Evolutionary conservation across 2,888 invertebrate species (phyloP).

Genomic region (Apodemia mormo): DNA sequence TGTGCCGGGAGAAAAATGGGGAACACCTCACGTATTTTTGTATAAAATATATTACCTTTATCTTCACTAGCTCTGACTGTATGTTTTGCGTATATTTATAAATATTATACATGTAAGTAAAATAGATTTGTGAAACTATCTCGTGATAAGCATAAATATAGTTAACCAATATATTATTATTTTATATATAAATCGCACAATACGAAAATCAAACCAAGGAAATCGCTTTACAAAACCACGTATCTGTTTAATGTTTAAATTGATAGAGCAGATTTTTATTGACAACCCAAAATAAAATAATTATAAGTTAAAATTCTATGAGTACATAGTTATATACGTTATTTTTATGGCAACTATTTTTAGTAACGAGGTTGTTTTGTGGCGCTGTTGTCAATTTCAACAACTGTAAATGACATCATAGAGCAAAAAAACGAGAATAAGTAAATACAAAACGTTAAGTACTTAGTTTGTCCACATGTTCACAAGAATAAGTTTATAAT

Average conservation of each 20-base stretch:
- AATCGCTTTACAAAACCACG: slow-evolving; percentile 64
- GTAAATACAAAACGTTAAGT: not conserved
- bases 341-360: slow-evolving; percentile 54
- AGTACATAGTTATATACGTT: slow-evolving; percentile 48
- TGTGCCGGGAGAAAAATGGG: slow-evolving; percentile 15
- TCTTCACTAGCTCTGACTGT: slow-evolving; percentile 15
- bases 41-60: slow-evolving; percentile 2
- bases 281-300: slow-evolving; percentile 50
- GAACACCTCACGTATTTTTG: slow-evolving; percentile 22
- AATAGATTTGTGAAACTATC: slow-evolving; percentile 18
- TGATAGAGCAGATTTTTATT: slow-evolving; percentile 54
- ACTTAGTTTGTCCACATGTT: not conserved
- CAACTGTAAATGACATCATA: not conserved
- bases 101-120: slow-evolving; percentile 1
- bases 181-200: slow-evolving; percentile 53
- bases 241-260: slow-evolving; percentile 53
- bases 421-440: not conserved
- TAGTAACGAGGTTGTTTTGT: slow-evolving; percentile 48
- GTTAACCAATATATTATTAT: slow-evolving; percentile 48
- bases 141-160: slow-evolving; percentile 27
- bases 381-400: slow-evolving; percentile 28
- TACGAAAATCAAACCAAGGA: slow-evolving; percentile 71
- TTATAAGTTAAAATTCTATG: slow-evolving; percentile 49
- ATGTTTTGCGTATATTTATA: slow-evolving; percentile 19
- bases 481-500: not conserved